Evolutionary conservation across 2,113 vertebrate genomes (phyloP).

Genomic region (Daubentonia madagascariensis): DNA sequence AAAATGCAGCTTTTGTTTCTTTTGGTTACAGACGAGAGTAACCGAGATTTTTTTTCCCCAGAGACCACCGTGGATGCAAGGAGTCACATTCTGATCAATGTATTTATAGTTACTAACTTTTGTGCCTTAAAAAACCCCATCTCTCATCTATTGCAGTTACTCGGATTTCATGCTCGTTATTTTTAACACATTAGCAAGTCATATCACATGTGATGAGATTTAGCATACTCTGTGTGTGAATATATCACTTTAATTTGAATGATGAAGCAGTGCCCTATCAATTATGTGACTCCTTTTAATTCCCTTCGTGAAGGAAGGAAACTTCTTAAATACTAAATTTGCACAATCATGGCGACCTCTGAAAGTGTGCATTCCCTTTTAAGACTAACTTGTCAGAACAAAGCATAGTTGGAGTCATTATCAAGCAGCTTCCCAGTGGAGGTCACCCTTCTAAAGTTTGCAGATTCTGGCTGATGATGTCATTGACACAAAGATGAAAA

Average conservation of each 20-base stretch:
- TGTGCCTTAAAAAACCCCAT: background rate
- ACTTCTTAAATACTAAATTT: background rate
- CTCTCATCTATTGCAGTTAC: background rate
- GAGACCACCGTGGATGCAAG: background rate
- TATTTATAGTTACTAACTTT: background rate
- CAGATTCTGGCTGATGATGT: conserved; percentile 6
- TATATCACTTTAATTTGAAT: background rate
- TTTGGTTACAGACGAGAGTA: background rate
- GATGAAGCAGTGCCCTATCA: background rate
- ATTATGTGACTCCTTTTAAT: background rate
- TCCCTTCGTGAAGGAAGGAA: background rate
- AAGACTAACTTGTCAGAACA: background rate
- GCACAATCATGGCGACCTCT: background rate
- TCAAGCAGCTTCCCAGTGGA: background rate
- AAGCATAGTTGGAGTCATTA: background rate
- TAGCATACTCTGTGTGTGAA: background rate
- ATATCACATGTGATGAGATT: background rate
- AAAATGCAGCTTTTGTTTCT: background rate
- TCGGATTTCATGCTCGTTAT: background rate
- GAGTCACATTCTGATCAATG: background rate
- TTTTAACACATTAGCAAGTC: background rate
- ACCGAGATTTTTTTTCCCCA: background rate
- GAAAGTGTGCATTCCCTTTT: background rate
- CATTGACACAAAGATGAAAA: background rate
- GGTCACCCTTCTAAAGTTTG: background rate